Evolutionary conservation across 2,888 invertebrate genomes (phyloP).

Genomic region (Linnaemya tessellans): DNA sequence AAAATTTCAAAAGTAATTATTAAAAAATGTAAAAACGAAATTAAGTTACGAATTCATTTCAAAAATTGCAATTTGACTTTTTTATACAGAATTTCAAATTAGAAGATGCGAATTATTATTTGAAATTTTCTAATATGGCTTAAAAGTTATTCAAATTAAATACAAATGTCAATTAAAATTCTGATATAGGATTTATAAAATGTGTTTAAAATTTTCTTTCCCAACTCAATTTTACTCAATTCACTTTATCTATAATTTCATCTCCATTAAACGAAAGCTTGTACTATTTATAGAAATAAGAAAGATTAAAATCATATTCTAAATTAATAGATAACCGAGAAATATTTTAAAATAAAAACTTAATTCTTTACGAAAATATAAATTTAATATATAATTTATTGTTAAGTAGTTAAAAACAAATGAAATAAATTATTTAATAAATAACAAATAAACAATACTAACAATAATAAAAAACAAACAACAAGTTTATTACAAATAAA

Average conservation of each 20-base stretch:
- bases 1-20: too few species aligned
- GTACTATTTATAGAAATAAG: conserved; percentile 27
- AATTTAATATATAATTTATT: conserved; percentile 61
- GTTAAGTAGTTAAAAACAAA: conserved; percentile 72
- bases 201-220: background rate
- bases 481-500: conserved; percentile 39
- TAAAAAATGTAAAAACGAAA: too few species aligned
- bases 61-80: background rate
- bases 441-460: conserved; percentile 30
- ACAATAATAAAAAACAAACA: conserved; percentile 54
- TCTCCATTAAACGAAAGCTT: conserved; percentile 17
- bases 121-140: background rate
- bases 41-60: too few species aligned
- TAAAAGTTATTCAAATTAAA: background rate
- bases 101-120: background rate
- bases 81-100: background rate
- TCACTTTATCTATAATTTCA: background rate
- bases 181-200: background rate
- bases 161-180: conserved; percentile 15
- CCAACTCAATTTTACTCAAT: background rate
- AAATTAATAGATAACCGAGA: conserved; percentile 55
- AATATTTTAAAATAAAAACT: conserved; percentile 52
- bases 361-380: conserved; percentile 47
- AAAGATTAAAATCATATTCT: conserved; percentile 40
- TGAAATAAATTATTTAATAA: conserved; percentile 68